Conservation (phyloP, 2,888 invertebrate genomes). For the Caenorhabditis zanzibari region DNA sequence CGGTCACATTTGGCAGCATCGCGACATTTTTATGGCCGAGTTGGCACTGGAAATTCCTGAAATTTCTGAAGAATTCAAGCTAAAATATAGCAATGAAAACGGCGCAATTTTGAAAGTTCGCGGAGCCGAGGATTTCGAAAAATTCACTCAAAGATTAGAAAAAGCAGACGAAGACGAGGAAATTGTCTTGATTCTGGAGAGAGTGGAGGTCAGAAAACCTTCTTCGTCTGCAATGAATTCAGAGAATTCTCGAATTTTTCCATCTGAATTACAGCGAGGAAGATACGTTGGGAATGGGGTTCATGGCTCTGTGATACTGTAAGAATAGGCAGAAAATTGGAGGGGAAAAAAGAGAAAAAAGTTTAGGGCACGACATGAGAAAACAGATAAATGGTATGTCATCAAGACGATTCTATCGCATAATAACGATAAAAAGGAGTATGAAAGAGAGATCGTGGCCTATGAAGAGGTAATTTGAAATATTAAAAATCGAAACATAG, state of each 20-base stretch:
- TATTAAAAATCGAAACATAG: no score
- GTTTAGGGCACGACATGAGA: conserved; percentile 49
- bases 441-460: conserved; percentile 61
- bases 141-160: conserved; percentile 31
- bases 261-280: conserved; percentile 53
- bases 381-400: conserved; percentile 61
- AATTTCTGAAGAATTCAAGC: conserved; percentile 49
- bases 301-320: conserved; percentile 59
- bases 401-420: conserved; percentile 59
- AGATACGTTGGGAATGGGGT: conserved; percentile 53
- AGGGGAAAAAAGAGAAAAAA: background rate
- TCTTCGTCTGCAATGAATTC: background rate
- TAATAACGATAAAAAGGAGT: conserved; percentile 38
- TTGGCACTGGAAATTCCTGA: conserved; percentile 32
- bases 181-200: conserved; percentile 48
- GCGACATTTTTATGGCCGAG: conserved; percentile 44
- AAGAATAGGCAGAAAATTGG: background rate
- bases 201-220: background rate
- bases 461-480: conserved; percentile 59
- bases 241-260: conserved; percentile 23
- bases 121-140: conserved; percentile 51
- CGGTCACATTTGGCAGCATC: conserved; percentile 57
- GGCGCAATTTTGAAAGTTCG: conserved; percentile 51
- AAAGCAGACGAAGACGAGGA: conserved; percentile 52
- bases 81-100: conserved; percentile 31